phyloP scores from a whole-genome alignment of 2,797 vertebrate species.

The Peromyscus melanophrys region DNA sequence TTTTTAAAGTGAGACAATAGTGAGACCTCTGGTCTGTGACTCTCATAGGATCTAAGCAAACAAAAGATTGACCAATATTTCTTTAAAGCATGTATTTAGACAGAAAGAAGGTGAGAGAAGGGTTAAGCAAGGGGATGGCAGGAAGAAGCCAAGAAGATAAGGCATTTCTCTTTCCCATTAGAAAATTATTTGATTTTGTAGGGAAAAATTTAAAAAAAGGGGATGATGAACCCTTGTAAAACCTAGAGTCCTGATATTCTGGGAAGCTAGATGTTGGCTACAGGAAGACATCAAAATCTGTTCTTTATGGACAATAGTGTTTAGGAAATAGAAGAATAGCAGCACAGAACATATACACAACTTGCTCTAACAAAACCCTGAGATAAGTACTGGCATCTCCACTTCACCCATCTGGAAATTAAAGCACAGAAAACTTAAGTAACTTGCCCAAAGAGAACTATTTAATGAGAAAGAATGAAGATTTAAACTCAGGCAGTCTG shows the following conservation, averaged over 20 bases:
- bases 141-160: conserved; percentile 9
- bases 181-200: conserved; percentile 12
- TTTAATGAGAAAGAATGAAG: conserved; percentile 28
- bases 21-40: conserved; percentile 7
- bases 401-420: conserved; percentile 41
- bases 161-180: not conserved
- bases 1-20: conserved; percentile 36
- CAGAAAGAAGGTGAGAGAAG: not conserved
- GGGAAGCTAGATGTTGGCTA: conserved; percentile 9
- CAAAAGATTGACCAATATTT: conserved; percentile 1
- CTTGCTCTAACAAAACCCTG: not conserved
- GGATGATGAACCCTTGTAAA: not conserved
- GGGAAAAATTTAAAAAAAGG: not conserved
- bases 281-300: conserved; percentile 62
- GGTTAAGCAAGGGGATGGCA: not conserved
- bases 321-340: conserved; percentile 34
- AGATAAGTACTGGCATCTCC: not conserved
- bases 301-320: conserved; percentile 21
- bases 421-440: not conserved
- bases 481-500: conserved; percentile 33
- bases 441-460: not conserved
- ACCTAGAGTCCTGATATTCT: not conserved
- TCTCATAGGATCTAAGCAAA: not conserved
- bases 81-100: conserved; percentile 3
- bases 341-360: not conserved